phyloP scores from a whole-genome alignment of 1,140 invertebrate genomes.

The Pinna nobilis region DNA sequence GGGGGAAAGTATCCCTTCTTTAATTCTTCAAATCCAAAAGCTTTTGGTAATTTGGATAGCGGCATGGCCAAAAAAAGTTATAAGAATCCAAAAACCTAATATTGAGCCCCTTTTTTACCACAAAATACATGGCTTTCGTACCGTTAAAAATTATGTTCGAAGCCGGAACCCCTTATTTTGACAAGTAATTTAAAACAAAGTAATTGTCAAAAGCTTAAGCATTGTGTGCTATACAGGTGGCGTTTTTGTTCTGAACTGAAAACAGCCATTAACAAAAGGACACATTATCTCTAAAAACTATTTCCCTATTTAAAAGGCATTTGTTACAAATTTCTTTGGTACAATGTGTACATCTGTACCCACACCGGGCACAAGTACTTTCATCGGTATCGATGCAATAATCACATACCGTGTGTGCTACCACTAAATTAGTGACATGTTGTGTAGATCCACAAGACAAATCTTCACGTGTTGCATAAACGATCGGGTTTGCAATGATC shows the following conservation, averaged over 20 bases:
- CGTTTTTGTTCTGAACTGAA: conserved; percentile 7
- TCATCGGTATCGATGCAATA: conserved; percentile 2
- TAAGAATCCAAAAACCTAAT: too few species aligned
- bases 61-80: too few species aligned
- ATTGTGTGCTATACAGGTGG: conserved; percentile 2
- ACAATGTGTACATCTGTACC: conserved; percentile 2
- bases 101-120: too few species aligned
- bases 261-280: too few species aligned
- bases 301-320: background rate
- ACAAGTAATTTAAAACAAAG: too few species aligned
- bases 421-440: conserved; percentile 13
- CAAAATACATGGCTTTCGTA: too few species aligned
- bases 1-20: too few species aligned
- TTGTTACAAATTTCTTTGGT: conserved; percentile 7
- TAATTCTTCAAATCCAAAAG: too few species aligned
- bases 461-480: background rate
- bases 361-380: conserved; percentile 2
- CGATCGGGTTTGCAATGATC: background rate
- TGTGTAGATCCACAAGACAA: conserved; percentile 1
- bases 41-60: too few species aligned
- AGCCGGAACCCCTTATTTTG: too few species aligned
- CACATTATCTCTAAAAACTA: background rate
- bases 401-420: conserved; percentile 11
- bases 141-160: too few species aligned
- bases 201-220: background rate